phyloP scores from a whole-genome alignment of 2,113 vertebrate genomes.

The Indicator maculatus region DNA sequence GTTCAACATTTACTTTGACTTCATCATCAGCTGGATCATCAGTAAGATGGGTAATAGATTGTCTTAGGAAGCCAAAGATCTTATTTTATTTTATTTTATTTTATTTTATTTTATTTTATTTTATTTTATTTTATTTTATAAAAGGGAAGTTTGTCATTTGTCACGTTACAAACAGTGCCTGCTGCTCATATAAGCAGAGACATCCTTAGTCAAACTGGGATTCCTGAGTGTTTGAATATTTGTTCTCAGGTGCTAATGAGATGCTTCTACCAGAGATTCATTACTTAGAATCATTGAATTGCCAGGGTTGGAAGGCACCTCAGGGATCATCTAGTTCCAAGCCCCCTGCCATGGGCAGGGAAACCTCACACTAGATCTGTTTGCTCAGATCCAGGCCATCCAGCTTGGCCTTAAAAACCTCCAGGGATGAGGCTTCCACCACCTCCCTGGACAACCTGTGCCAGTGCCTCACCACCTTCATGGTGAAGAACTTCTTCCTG shows the following conservation, averaged over 20 bases:
- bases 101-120: neutral
- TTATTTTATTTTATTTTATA: neutral
- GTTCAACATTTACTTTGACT: slow-evolving; percentile 14
- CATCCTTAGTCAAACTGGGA: neutral
- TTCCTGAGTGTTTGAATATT: neutral
- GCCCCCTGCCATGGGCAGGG: too few species aligned
- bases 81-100: too few species aligned
- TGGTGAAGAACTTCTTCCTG: too few species aligned
- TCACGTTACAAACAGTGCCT: neutral
- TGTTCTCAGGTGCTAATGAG: neutral
- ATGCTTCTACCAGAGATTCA: neutral
- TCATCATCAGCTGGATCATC: neutral
- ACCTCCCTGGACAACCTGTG: too few species aligned
- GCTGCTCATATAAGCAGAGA: neutral
- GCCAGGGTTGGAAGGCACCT: too few species aligned
- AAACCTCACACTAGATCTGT: too few species aligned
- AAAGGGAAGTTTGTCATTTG: neutral
- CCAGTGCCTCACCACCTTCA: too few species aligned
- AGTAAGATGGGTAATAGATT: neutral
- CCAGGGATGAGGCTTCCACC: too few species aligned
- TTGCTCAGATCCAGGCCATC: too few species aligned
- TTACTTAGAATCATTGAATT: neutral
- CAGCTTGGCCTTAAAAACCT: too few species aligned
- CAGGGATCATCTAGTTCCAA: too few species aligned
- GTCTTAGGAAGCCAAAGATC: neutral